A percentile compares a stretch with the other conserved stretches of the same genome.
phyloP scores from a whole-genome alignment of 2,797 vertebrate species.

The Sebastes iracundus region DNA sequence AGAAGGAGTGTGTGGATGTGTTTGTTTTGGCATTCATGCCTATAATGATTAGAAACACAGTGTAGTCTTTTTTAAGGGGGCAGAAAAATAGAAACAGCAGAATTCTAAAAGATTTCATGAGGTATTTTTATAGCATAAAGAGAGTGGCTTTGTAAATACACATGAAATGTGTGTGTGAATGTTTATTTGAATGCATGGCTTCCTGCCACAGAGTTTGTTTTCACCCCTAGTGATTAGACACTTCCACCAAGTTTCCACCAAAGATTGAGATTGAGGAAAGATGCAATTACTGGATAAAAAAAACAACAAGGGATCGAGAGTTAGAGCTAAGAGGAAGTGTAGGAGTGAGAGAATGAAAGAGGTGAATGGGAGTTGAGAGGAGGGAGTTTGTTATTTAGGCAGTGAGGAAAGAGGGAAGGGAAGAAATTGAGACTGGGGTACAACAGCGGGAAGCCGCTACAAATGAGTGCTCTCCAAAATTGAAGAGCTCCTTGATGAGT shows the following conservation, averaged over 20 bases:
- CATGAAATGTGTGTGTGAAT: neutral
- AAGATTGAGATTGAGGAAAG: slow-evolving; percentile 26
- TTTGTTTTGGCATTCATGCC: neutral
- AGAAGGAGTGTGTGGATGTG: neutral
- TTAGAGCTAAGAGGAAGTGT: slow-evolving; percentile 22
- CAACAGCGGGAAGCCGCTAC: slow-evolving; percentile 53
- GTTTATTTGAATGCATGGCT: slow-evolving; percentile 18
- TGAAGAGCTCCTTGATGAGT: slow-evolving; percentile 70
- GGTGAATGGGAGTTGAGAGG: slow-evolving; percentile 42
- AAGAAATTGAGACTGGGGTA: slow-evolving; percentile 23
- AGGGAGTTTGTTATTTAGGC: slow-evolving; percentile 32
- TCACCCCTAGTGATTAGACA: slow-evolving; percentile 42
- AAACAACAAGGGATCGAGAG: slow-evolving; percentile 11
- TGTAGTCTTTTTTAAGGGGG: neutral
- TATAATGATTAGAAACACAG: slow-evolving; percentile 1
- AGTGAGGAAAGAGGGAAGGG: neutral
- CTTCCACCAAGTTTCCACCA: slow-evolving; percentile 34
- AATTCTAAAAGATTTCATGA: neutral
- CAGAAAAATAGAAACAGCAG: neutral
- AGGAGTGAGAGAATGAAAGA: slow-evolving; percentile 27
- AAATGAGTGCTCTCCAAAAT: slow-evolving; percentile 71
- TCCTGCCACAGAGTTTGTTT: slow-evolving; percentile 28
- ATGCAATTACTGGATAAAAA: slow-evolving; percentile 35
- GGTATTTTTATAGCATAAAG: slow-evolving; percentile 7
- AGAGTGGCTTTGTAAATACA: neutral